A percentile compares a stretch with the other conserved stretches of the same genome.
phyloP scores from a whole-genome alignment of 2,797 vertebrate species.

The Crenichthys baileyi region DNA sequence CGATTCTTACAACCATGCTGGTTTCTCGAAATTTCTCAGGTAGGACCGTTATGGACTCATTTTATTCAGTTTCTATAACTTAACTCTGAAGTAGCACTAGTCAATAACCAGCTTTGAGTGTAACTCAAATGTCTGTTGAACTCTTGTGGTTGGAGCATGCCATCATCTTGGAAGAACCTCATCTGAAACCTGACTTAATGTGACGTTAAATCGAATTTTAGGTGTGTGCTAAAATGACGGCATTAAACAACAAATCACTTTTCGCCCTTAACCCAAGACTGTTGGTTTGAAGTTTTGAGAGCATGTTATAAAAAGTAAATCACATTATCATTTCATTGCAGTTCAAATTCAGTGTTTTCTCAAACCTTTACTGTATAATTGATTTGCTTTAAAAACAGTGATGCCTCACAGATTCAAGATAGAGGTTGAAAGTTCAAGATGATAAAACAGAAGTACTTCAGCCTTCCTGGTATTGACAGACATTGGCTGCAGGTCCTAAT shows the following conservation, averaged over 20 bases:
- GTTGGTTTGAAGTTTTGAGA: slow-evolving; percentile 3
- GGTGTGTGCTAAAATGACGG: background rate
- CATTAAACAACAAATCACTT: slow-evolving; percentile 18
- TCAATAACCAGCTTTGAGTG: background rate
- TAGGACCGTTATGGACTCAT: slow-evolving; percentile 73
- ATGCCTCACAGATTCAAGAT: background rate
- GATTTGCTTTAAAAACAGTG: background rate
- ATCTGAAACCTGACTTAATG: background rate
- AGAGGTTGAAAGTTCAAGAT: background rate
- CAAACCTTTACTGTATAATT: background rate
- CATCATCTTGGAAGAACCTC: slow-evolving; percentile 2
- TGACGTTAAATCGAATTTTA: background rate
- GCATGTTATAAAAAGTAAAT: slow-evolving; percentile 33
- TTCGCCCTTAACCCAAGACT: slow-evolving; percentile 5
- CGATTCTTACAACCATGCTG: slow-evolving; percentile 97
- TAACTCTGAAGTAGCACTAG: background rate
- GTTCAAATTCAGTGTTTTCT: slow-evolving; percentile 61
- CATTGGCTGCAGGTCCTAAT: background rate
- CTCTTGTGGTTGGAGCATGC: slow-evolving; percentile 7
- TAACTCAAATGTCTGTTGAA: background rate
- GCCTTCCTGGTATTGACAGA: background rate
- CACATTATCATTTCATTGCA: slow-evolving; percentile 50
- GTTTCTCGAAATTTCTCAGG: slow-evolving; percentile 97
- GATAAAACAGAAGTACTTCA: background rate
- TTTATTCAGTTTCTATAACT: background rate